phyloP scores from a whole-genome alignment of 2,113 vertebrate species.

The Vireo altiloquus region DNA sequence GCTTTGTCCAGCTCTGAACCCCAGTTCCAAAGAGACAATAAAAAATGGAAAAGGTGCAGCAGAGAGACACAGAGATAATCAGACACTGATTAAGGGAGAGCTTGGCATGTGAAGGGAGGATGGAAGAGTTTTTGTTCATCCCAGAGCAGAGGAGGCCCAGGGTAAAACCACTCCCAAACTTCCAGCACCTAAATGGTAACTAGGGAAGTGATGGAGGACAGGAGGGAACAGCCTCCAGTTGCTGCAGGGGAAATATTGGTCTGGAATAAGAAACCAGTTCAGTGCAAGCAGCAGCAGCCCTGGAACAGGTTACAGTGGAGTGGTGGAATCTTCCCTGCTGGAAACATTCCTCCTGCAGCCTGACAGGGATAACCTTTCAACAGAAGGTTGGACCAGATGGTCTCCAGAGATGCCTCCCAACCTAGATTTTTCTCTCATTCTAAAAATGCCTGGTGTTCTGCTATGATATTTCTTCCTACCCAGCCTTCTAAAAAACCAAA shows the following conservation, averaged over 20 bases:
- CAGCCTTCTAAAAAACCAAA: neutral
- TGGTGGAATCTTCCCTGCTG: neutral
- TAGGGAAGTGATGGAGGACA: neutral
- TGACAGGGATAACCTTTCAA: slow-evolving; percentile 42
- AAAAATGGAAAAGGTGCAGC: neutral
- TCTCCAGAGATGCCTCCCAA: neutral
- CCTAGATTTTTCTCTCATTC: neutral
- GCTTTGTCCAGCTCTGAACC: neutral
- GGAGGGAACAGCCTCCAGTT: neutral
- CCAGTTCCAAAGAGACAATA: neutral
- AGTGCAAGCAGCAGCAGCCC: neutral
- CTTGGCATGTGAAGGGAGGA: neutral
- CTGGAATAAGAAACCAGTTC: neutral
- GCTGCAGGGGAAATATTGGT: neutral
- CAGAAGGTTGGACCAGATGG: slow-evolving; percentile 46
- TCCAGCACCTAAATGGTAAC: neutral
- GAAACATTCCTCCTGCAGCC: neutral
- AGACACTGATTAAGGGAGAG: fast-evolving
- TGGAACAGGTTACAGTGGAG: neutral
- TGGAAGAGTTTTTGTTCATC: neutral
- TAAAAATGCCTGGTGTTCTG: neutral
- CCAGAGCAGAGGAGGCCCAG: neutral
- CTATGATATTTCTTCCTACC: neutral
- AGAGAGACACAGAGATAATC: neutral
- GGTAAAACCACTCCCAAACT: neutral